Evolutionary conservation across 2,888 invertebrate species (phyloP).

Genomic region (Silvanus unidentatus): DNA sequence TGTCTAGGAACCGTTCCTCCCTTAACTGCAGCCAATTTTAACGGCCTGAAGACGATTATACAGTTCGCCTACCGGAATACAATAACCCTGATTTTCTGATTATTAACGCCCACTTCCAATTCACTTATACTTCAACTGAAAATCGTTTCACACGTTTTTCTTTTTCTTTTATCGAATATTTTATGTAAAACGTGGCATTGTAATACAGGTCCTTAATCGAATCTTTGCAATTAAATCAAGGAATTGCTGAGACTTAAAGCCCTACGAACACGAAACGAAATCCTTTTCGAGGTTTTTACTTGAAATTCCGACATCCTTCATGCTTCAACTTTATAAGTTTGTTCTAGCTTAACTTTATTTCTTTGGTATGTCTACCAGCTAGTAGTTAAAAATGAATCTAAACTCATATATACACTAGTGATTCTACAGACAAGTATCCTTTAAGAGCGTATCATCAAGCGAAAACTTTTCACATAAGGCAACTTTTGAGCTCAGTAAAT

Average conservation of each 20-base stretch:
- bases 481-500: constrained; percentile 11
- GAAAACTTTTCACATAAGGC: constrained; percentile 20
- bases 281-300: constrained; percentile 7
- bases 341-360: constrained; percentile 14
- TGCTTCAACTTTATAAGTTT: constrained; percentile 19
- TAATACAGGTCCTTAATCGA: background rate
- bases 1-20: constrained; percentile 33
- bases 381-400: constrained; percentile 24
- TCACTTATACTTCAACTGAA: too few relatives aligned
- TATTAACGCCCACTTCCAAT: constrained; percentile 18
- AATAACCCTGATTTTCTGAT: constrained; percentile 29
- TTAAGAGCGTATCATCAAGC: constrained; percentile 16
- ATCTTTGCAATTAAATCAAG: constrained; percentile 4
- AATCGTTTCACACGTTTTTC: too few relatives aligned
- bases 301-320: constrained; percentile 12
- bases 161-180: too few relatives aligned
- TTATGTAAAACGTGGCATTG: too few relatives aligned
- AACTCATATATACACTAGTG: constrained; percentile 10
- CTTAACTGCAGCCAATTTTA: constrained; percentile 34
- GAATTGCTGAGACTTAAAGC: constrained; percentile 8
- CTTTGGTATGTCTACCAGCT: constrained; percentile 16
- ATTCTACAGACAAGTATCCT: constrained; percentile 15
- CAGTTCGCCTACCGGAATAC: constrained; percentile 30
- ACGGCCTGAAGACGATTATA: constrained; percentile 27
- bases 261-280: background rate